A percentile compares a stretch with the other conserved stretches of the same genome.
Conservation (phyloP, 1,140 invertebrate genomes). For the Mya arenaria region DNA sequence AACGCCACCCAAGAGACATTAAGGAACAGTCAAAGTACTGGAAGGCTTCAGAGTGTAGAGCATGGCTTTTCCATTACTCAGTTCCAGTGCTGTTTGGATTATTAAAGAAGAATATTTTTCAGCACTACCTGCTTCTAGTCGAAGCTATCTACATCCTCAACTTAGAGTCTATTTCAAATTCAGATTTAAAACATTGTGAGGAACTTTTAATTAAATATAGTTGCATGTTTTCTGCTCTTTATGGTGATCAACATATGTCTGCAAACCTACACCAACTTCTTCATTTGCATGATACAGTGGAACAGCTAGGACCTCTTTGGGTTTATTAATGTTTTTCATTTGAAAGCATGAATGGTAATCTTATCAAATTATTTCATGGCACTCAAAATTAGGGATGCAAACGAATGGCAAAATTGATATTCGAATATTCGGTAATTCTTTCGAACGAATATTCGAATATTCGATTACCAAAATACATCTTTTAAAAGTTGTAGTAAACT, state of each 20-base stretch:
- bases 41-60: conserved; percentile 40
- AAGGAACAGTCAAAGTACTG: conserved; percentile 40
- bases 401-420: too few species aligned
- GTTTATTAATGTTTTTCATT: conserved; percentile 45
- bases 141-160: conserved; percentile 45
- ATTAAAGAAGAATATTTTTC: conserved; percentile 1
- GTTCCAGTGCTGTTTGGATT: conserved; percentile 36
- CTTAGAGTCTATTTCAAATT: conserved; percentile 1
- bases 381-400: too few species aligned
- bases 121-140: conserved; percentile 35
- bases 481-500: too few species aligned
- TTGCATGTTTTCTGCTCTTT: conserved; percentile 8
- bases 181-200: conserved; percentile 18
- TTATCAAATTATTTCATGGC: conserved; percentile 34
- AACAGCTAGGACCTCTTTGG: conserved; percentile 42
- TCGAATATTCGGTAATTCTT: too few species aligned
- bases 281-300: conserved; percentile 31
- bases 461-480: too few species aligned
- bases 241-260: conserved; percentile 49
- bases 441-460: too few species aligned
- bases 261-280: conserved; percentile 44
- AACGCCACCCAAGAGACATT: conserved; percentile 22
- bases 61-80: conserved; percentile 31
- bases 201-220: conserved; percentile 35
- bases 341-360: conserved; percentile 42